Evolutionary conservation across 2,888 invertebrate species (phyloP).

Genomic region (Drosophila pseudotakahashii): DNA sequence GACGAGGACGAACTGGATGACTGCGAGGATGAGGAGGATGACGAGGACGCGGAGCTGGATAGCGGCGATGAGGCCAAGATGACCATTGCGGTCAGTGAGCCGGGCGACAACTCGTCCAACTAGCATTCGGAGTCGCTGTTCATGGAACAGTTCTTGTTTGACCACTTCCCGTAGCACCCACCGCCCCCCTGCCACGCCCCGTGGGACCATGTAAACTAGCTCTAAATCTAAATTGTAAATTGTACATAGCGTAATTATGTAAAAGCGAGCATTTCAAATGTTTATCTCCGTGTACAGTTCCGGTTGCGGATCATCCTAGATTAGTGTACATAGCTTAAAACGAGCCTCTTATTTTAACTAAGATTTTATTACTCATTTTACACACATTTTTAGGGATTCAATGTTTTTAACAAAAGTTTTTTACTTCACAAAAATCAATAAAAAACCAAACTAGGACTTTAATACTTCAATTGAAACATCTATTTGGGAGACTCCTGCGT

Average conservation of each 20-base stretch:
- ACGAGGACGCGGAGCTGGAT: conserved; percentile 60
- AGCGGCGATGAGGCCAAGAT: conserved; percentile 82
- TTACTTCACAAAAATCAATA: conserved; percentile 13
- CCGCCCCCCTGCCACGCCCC: conserved; percentile 16
- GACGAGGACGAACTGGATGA: conserved; percentile 74
- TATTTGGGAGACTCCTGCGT: conserved; percentile 48
- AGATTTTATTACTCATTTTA: conserved; percentile 26
- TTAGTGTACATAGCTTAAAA: conserved; percentile 25
- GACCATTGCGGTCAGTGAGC: conserved; percentile 82
- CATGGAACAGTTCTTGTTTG: conserved; percentile 84
- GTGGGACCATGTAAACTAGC: conserved; percentile 31
- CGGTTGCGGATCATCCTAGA: conserved; percentile 21
- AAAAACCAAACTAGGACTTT: conserved; percentile 14
- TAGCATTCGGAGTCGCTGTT: conserved; percentile 84
- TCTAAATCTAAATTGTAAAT: conserved; percentile 13
- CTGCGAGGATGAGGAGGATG: conserved; percentile 76
- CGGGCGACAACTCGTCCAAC: conserved; percentile 82
- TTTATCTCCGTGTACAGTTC: conserved; percentile 32
- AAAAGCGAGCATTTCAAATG: conserved; percentile 39
- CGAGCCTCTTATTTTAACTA: conserved; percentile 19
- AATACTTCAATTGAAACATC: not conserved
- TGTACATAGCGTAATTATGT: conserved; percentile 45
- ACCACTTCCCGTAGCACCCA: conserved; percentile 80
- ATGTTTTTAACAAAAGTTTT: conserved; percentile 19
- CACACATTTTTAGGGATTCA: conserved; percentile 2